A percentile compares a stretch with the other conserved stretches of the same genome.
Evolutionary conservation across 2,113 vertebrate genomes (phyloP).

Genomic region (Martes martes): DNA sequence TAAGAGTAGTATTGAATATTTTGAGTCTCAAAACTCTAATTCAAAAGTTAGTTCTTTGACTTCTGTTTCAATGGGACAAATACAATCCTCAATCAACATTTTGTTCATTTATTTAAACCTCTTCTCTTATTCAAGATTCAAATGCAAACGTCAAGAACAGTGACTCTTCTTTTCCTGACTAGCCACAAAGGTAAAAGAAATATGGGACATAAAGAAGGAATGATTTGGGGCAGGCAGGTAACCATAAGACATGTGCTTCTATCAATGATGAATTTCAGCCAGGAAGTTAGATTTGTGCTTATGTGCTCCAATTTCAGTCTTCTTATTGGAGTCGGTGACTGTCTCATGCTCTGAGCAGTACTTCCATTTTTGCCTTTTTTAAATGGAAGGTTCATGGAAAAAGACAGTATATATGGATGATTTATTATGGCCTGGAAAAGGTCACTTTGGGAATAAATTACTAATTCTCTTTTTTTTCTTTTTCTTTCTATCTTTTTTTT

Average conservation of each 20-base stretch:
- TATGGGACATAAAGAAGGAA: neutral
- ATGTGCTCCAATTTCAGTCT: neutral
- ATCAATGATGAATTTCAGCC: neutral
- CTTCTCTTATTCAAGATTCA: neutral
- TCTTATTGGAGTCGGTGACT: neutral
- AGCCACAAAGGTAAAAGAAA: neutral
- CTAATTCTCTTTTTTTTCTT: constrained; percentile 32
- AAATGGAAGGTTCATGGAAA: constrained; percentile 35
- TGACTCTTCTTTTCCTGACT: neutral
- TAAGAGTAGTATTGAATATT: neutral
- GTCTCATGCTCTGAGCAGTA: neutral
- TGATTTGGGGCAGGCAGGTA: neutral
- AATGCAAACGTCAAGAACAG: neutral
- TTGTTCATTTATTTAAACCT: neutral
- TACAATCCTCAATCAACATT: neutral
- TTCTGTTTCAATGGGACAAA: neutral
- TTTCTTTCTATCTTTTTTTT: constrained; percentile 27
- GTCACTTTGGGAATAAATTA: constrained; percentile 69
- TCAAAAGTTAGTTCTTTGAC: neutral
- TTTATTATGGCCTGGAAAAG: constrained; percentile 60
- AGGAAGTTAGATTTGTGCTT: neutral
- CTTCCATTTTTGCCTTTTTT: constrained; percentile 38
- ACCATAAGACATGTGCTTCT: neutral
- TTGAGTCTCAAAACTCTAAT: neutral
- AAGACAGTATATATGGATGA: constrained; percentile 43